phyloP scores from a whole-genome alignment of 2,113 vertebrate genomes.

The Hippocampus mohnikei region DNA sequence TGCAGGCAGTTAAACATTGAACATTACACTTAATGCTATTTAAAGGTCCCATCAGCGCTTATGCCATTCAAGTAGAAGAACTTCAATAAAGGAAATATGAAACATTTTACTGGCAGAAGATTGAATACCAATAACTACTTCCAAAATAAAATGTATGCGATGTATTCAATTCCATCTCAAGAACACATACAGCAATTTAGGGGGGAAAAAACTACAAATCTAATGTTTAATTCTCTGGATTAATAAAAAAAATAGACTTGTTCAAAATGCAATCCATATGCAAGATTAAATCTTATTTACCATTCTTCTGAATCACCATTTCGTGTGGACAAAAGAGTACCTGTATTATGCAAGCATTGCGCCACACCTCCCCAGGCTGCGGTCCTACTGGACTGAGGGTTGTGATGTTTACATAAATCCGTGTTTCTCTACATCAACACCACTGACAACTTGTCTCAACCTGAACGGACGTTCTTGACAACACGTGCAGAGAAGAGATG shows the following conservation, averaged over 20 bases:
- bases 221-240: background rate
- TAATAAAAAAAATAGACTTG: background rate
- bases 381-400: background rate
- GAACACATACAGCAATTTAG: too few relatives aligned
- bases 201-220: too few relatives aligned
- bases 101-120: too few relatives aligned
- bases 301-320: background rate
- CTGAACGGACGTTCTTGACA: background rate
- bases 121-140: too few relatives aligned
- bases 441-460: background rate
- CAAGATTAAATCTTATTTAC: background rate
- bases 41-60: too few relatives aligned
- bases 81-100: too few relatives aligned
- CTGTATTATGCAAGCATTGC: background rate
- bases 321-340: background rate
- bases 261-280: background rate
- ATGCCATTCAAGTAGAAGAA: too few relatives aligned
- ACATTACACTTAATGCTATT: too few relatives aligned
- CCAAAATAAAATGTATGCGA: too few relatives aligned
- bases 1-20: background rate
- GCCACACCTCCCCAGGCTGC: background rate
- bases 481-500: slow-evolving; percentile 7
- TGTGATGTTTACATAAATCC: background rate
- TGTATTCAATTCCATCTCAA: background rate
- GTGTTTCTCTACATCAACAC: background rate